Percentiles rank a stretch among this genome's conserved stretches.
Conservation (phyloP, 2,888 invertebrate genomes). For the Nemurella pictetii region DNA sequence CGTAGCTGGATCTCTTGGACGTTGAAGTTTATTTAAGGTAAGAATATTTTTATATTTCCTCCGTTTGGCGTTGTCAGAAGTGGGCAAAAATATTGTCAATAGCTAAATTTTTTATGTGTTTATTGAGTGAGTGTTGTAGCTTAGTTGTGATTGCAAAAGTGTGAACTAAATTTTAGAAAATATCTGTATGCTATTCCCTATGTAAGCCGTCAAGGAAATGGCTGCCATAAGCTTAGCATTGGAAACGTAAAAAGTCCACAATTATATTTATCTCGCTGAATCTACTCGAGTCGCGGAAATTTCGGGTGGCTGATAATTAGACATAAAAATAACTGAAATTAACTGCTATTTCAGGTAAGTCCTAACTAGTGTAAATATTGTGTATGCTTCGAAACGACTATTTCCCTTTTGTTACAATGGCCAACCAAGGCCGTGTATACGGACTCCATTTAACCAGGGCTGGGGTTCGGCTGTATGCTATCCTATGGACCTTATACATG, state of each 20-base stretch:
- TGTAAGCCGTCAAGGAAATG: slow-evolving; percentile 55
- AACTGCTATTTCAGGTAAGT: slow-evolving; percentile 25
- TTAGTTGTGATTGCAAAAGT: slow-evolving; percentile 46
- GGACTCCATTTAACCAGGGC: slow-evolving; percentile 52
- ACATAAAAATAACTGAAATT: not conserved
- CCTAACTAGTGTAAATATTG: not conserved
- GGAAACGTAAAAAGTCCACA: slow-evolving; percentile 45
- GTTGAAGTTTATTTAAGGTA: slow-evolving; percentile 62
- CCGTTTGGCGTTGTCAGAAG: slow-evolving; percentile 57
- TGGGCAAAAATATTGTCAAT: slow-evolving; percentile 36
- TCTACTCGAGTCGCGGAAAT: slow-evolving; percentile 43
- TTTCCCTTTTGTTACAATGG: slow-evolving; percentile 53
- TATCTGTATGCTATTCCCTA: slow-evolving; percentile 49
- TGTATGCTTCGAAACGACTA: not conserved
- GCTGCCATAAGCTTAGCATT: slow-evolving; percentile 60
- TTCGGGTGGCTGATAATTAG: not conserved
- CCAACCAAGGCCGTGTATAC: slow-evolving; percentile 51
- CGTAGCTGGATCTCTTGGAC: slow-evolving; percentile 63
- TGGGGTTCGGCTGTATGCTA: slow-evolving; percentile 44
- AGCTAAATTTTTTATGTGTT: slow-evolving; percentile 49
- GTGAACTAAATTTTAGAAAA: slow-evolving; percentile 50
- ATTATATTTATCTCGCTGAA: slow-evolving; percentile 37
- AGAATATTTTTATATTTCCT: slow-evolving; percentile 61
- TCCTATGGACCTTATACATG: slow-evolving; percentile 43
- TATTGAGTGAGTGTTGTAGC: slow-evolving; percentile 45